phyloP scores from a whole-genome alignment of 2,113 vertebrate genomes.

The Galbula dea region DNA sequence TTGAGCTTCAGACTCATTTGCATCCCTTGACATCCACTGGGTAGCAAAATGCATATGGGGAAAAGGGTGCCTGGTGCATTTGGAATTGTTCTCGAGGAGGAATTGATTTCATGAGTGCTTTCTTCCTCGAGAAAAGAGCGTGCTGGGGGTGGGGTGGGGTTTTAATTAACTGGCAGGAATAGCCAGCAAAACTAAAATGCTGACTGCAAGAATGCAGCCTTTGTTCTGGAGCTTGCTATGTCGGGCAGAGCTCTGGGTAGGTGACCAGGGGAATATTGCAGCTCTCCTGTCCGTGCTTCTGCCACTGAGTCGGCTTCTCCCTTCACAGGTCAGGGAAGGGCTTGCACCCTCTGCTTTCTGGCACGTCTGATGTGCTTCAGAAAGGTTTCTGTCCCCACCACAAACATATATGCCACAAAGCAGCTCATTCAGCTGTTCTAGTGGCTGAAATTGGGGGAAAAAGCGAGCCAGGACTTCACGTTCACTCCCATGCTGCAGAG shows the following conservation, averaged over 20 bases:
- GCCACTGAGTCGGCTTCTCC: background rate
- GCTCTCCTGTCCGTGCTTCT: background rate
- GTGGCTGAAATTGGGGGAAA: background rate
- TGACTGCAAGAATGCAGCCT: background rate
- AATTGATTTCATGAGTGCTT: background rate
- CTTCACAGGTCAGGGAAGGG: background rate
- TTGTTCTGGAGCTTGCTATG: background rate
- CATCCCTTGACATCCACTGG: constrained; percentile 63
- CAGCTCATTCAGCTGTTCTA: background rate
- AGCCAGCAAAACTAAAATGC: background rate
- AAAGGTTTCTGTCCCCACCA: background rate
- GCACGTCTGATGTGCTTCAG: background rate
- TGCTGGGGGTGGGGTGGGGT: background rate
- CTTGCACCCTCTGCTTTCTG: background rate
- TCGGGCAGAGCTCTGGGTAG: background rate
- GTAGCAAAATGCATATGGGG: background rate
- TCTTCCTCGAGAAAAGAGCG: background rate
- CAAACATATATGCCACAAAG: background rate
- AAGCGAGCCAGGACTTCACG: background rate
- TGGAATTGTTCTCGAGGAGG: background rate
- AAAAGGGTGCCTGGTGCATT: background rate
- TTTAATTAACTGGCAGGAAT: background rate
- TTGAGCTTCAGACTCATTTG: constrained; percentile 57
- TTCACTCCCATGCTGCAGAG: too few relatives aligned
- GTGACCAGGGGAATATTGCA: background rate